phyloP scores from a whole-genome alignment of 2,797 vertebrate genomes.

The Myotis pilosus region DNA sequence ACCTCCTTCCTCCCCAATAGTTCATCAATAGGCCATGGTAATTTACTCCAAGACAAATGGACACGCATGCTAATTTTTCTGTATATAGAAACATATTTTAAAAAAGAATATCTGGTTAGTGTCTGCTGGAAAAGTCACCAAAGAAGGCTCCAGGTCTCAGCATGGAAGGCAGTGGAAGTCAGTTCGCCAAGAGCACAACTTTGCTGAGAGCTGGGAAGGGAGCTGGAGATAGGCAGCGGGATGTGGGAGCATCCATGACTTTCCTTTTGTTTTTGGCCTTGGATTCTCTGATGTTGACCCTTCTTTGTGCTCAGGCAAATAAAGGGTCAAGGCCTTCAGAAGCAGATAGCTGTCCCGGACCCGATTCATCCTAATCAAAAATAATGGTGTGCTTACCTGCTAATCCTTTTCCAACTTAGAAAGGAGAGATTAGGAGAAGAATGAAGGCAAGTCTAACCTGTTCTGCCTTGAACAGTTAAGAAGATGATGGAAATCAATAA shows the following conservation, averaged over 20 bases:
- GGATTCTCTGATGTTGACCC: constrained; percentile 39
- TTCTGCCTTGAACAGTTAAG: constrained; percentile 15
- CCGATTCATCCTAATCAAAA: constrained; percentile 62
- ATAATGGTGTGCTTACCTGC: constrained; percentile 20
- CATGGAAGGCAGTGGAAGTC: neutral
- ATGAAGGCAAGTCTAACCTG: constrained; percentile 53
- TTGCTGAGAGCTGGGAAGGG: neutral
- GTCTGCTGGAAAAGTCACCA: neutral
- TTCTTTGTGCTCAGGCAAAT: constrained; percentile 20
- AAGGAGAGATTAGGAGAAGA: constrained; percentile 40
- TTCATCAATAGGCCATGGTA: neutral
- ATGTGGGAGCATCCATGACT: neutral
- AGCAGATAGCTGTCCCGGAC: constrained; percentile 54
- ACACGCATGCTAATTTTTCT: neutral
- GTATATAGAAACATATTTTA: neutral
- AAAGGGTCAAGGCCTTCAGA: constrained; percentile 22
- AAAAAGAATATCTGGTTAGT: neutral
- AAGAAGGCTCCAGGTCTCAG: neutral
- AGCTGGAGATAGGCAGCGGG: neutral
- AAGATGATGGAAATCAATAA: constrained; percentile 42
- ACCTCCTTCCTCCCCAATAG: constrained; percentile 35
- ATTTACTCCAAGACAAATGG: constrained; percentile 22
- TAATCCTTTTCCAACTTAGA: constrained; percentile 59
- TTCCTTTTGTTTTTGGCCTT: neutral
- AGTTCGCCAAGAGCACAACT: neutral